A percentile compares a stretch with the other conserved stretches of the same genome.
Conservation (phyloP, 2,797 vertebrate species). For the Synaphobranchus kaupii region DNA sequence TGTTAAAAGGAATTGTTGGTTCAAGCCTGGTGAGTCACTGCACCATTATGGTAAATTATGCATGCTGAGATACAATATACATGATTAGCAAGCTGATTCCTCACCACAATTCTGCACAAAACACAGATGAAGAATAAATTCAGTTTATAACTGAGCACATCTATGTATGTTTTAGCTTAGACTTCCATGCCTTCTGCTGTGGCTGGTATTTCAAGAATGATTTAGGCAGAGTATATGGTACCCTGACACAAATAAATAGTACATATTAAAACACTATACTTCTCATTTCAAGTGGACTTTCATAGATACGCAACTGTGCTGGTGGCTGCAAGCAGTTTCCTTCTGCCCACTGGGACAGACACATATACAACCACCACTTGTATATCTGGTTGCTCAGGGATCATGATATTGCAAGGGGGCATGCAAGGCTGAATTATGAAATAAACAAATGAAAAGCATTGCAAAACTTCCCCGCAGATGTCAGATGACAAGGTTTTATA, state of each 20-base stretch:
- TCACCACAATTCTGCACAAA: not conserved
- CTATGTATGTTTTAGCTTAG: not conserved
- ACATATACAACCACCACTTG: not conserved
- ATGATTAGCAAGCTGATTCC: not conserved
- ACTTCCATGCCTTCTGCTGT: not conserved
- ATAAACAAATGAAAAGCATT: slow-evolving; percentile 25
- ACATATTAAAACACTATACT: not conserved
- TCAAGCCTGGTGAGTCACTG: not conserved
- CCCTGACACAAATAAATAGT: not conserved
- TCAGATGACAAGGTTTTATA: not conserved
- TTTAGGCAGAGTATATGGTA: not conserved
- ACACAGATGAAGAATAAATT: not conserved
- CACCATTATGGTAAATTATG: not conserved
- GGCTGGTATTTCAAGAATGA: not conserved
- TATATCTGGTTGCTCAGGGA: not conserved
- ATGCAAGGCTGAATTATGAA: not conserved
- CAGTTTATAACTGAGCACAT: not conserved
- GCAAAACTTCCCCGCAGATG: not conserved
- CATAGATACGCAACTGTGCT: not conserved
- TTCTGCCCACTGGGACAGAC: not conserved
- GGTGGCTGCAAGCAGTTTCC: not conserved
- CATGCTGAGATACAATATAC: not conserved
- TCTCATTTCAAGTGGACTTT: not conserved
- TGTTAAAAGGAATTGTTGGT: not conserved
- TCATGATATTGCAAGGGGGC: not conserved